Base-by-base conservation (phyloP, 1,140 invertebrate genomes). In the Acromyrmex heyeri region DNA sequence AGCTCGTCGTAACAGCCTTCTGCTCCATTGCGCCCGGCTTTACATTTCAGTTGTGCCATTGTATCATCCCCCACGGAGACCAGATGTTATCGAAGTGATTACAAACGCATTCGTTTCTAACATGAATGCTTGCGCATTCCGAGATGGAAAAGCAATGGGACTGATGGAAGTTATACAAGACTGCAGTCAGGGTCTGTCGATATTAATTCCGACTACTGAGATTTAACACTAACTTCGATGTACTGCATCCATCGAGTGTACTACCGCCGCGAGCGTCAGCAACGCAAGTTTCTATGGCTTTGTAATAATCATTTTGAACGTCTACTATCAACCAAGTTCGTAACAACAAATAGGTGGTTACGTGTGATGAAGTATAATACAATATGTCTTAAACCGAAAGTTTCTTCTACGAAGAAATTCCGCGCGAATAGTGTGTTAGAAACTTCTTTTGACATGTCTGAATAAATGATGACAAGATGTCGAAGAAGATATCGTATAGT, bases 31-130 rank as follows among this genome's bases (percentile, higher is more conserved):
- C 48, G 30, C 8, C 27, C 2, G 27, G 53, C 21, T 70, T 82
- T 59, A 44, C 38, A 18, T 64, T 73, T 72, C 50, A 59, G 44
- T 12, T n/a, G 67, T 34, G 67, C n/a, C 38, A 48, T 82, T 72
- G 53, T 50, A 69, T 34, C 12, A 38, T 34, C n/a, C 8, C 24
- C 12, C 62, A 12, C 53, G 24, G 18, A 50, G 34, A 72, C 67
- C 67, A 48, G 53, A 72, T 82, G 50, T 81, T 82, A 73, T 73
- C 67, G 67, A 73, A 73, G 38, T 53, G 79, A 73, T 82, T 73
- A 73, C 53, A 27, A 2, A 34, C 50, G 34, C 38, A 34, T 50
- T 30, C 64, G 64, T 72, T 59, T 82, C 34, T 44, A 59, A 14
- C 16, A 10, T 14, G 24, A 59, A 21, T 16, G 48, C 30, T n/a